Conservation (phyloP, 2,797 vertebrate species). For the Alosa sapidissima region DNA sequence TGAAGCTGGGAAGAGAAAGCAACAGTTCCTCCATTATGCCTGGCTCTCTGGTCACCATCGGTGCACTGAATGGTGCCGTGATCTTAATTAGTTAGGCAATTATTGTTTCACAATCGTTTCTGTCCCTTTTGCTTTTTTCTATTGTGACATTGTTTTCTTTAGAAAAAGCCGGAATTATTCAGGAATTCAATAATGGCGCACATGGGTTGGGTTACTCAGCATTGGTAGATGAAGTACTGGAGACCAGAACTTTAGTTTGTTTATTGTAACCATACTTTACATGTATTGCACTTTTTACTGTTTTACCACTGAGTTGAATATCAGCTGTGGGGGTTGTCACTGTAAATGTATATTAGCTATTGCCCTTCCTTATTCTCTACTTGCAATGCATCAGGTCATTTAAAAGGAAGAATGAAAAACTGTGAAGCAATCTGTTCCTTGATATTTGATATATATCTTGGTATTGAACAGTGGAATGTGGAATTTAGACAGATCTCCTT, state of each 20-base stretch:
- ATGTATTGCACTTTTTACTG: no score
- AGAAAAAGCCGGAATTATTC: not conserved
- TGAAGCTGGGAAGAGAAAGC: not conserved
- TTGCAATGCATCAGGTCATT: no score
- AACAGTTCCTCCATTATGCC: conserved; percentile 4
- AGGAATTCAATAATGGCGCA: not conserved
- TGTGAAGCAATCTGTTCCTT: no score
- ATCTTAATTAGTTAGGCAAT: not conserved
- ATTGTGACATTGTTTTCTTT: not conserved
- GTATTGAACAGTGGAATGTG: no score
- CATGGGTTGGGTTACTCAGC: not conserved
- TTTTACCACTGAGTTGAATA: no score
- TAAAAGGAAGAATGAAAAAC: no score
- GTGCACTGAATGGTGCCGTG: not conserved
- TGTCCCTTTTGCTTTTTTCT: not conserved
- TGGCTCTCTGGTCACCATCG: not conserved
- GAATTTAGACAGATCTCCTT: not conserved
- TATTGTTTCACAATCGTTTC: not conserved
- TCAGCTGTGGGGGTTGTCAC: no score
- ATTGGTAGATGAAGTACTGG: not conserved
- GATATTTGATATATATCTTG: no score
- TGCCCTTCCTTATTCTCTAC: no score
- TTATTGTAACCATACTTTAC: not conserved
- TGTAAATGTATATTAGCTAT: no score
- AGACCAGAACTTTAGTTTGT: not conserved